Evolutionary conservation across 2,797 vertebrate species (phyloP).

Genomic region (Enteromius trimaculatus): DNA sequence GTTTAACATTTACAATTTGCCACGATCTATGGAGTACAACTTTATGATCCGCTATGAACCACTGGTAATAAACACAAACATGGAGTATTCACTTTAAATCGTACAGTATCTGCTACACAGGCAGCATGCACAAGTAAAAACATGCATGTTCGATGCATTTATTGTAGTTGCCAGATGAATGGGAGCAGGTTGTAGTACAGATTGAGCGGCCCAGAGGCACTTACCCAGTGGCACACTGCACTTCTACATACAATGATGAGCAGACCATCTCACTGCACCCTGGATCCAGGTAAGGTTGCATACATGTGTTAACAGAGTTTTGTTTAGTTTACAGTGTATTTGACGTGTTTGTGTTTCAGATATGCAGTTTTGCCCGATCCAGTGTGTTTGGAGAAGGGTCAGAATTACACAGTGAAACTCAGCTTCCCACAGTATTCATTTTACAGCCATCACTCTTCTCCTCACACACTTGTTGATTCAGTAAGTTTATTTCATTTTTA

Average conservation of each 20-base stretch:
- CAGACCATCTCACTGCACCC: slow-evolving; percentile 88
- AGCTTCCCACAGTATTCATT: slow-evolving; percentile 85
- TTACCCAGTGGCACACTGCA: slow-evolving; percentile 38
- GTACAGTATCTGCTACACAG: too few species aligned
- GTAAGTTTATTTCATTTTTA: slow-evolving; percentile 72
- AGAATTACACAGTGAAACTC: slow-evolving; percentile 89
- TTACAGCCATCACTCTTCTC: slow-evolving; percentile 78
- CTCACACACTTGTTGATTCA: slow-evolving; percentile 92
- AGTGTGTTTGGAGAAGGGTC: slow-evolving; percentile 89
- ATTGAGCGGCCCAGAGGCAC: slow-evolving; percentile 76
- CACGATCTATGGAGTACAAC: slow-evolving; percentile 94
- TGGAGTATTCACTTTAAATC: background rate
- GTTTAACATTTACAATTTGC: slow-evolving; percentile 89
- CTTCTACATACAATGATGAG: slow-evolving; percentile 71
- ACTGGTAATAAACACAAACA: slow-evolving; percentile 78
- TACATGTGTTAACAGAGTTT: background rate
- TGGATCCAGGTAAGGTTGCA: slow-evolving; percentile 82
- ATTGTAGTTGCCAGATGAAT: slow-evolving; percentile 88
- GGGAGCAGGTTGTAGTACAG: slow-evolving; percentile 87
- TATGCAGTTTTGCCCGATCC: slow-evolving; percentile 84
- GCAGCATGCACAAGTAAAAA: slow-evolving; percentile 20
- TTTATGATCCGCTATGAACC: slow-evolving; percentile 94
- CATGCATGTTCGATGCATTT: slow-evolving; percentile 25
- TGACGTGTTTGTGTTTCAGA: slow-evolving; percentile 69
- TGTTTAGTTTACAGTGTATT: background rate